Percentiles rank a stretch among this genome's conserved stretches.
These are phyloP conservation scores for Styela clava DNA, from an alignment of 23 tunicate genomes.

Conservation along the genomic window DNA sequence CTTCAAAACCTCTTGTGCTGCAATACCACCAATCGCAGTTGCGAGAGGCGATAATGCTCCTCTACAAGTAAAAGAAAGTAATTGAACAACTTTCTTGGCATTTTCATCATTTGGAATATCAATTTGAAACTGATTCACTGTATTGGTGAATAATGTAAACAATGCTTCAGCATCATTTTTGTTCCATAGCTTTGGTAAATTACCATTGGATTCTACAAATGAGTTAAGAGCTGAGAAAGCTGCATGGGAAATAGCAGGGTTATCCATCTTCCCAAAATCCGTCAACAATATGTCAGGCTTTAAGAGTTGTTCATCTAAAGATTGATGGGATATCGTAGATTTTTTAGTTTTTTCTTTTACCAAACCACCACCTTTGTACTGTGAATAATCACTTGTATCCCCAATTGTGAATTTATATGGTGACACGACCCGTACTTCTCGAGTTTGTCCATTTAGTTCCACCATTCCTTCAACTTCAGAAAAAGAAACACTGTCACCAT, in stretches of 20 bases:
- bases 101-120: not conserved
- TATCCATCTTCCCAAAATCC: slow-evolving; percentile 23
- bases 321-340: not conserved
- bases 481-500: slow-evolving; percentile 10
- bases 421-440: not conserved
- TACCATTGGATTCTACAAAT: not conserved
- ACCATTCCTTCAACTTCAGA: slow-evolving; percentile 4
- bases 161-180: slow-evolving; percentile 9
- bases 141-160: not conserved
- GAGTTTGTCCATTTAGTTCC: slow-evolving; percentile 8
- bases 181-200: slow-evolving; percentile 2
- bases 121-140: not conserved
- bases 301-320: not conserved
- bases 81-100: not conserved
- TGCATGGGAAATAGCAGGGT: slow-evolving; percentile 4
- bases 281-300: slow-evolving; percentile 10
- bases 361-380: slow-evolving; percentile 6
- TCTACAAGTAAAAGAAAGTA: slow-evolving; percentile 16
- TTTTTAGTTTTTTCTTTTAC: not conserved
- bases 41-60: slow-evolving; percentile 11
- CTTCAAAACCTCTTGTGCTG: slow-evolving; percentile 25
- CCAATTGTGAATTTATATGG: slow-evolving; percentile 23
- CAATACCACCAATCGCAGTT: slow-evolving; percentile 26
- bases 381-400: not conserved
- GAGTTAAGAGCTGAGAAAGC: slow-evolving; percentile 7